phyloP scores from a whole-genome alignment of 2,888 invertebrate genomes.

The Microchrysa polita region DNA sequence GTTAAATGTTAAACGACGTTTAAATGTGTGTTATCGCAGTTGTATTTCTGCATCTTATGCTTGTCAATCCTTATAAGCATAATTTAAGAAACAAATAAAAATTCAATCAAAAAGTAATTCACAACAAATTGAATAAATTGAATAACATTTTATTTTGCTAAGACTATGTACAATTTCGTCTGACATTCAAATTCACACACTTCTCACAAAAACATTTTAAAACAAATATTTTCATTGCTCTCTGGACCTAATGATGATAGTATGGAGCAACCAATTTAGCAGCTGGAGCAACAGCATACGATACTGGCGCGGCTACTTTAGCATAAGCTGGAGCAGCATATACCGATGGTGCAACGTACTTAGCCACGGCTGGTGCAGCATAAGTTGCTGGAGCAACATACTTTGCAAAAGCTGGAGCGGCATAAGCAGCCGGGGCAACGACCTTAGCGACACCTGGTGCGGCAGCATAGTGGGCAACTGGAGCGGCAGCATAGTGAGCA shows the following conservation, averaged over 20 bases:
- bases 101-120: no score
- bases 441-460: constrained; percentile 46
- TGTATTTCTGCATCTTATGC: no score
- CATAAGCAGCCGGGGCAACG: constrained; percentile 49
- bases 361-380: constrained; percentile 22
- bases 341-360: not conserved
- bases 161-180: no score
- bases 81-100: no score
- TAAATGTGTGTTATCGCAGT: no score
- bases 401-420: constrained; percentile 50
- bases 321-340: constrained; percentile 11
- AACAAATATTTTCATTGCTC: no score
- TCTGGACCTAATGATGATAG: constrained; percentile 9
- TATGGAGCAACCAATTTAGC: not conserved
- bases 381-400: constrained; percentile 40
- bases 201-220: no score
- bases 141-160: no score
- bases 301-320: not conserved
- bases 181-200: no score
- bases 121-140: no score
- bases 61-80: no score
- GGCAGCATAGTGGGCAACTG: constrained; percentile 46
- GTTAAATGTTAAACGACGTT: no score
- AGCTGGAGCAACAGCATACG: constrained; percentile 26
- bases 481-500: not conserved